phyloP scores from a whole-genome alignment of 2,113 vertebrate species.

The Chiloscyllium plagiosum region DNA sequence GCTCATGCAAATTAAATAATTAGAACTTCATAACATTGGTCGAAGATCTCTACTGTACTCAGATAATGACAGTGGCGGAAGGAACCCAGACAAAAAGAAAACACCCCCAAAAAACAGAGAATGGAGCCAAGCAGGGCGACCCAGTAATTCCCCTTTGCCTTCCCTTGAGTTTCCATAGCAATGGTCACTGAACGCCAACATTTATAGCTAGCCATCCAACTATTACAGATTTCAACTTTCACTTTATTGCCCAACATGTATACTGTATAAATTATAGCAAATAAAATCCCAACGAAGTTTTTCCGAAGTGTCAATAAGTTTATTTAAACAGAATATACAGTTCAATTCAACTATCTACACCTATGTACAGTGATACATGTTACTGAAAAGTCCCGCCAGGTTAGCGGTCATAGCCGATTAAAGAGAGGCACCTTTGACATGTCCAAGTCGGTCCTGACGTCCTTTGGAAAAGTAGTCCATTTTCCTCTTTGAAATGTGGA shows the following conservation, averaged over 20 bases:
- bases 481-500: constrained; percentile 93
- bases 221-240: neutral
- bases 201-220: neutral
- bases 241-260: neutral
- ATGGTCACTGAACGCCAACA: neutral
- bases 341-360: constrained; percentile 79
- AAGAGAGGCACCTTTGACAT: constrained; percentile 82
- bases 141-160: neutral
- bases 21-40: too few relatives aligned
- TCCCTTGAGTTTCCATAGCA: neutral
- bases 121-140: too few relatives aligned
- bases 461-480: constrained; percentile 73
- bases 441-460: constrained; percentile 75
- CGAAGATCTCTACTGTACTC: too few relatives aligned
- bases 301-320: constrained; percentile 67
- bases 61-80: too few relatives aligned
- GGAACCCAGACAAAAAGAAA: too few relatives aligned
- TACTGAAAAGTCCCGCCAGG: constrained; percentile 68
- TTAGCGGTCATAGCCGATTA: constrained; percentile 65
- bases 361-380: constrained; percentile 74
- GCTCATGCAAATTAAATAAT: neutral
- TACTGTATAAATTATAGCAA: neutral
- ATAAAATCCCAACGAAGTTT: constrained; percentile 13
- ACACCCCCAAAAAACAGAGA: too few relatives aligned
- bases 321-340: constrained; percentile 85